Evolutionary conservation across 2,888 invertebrate genomes (phyloP), one percentile per base, ranked within the genome.

Genomic region (Xanthia icteritia): DNA sequence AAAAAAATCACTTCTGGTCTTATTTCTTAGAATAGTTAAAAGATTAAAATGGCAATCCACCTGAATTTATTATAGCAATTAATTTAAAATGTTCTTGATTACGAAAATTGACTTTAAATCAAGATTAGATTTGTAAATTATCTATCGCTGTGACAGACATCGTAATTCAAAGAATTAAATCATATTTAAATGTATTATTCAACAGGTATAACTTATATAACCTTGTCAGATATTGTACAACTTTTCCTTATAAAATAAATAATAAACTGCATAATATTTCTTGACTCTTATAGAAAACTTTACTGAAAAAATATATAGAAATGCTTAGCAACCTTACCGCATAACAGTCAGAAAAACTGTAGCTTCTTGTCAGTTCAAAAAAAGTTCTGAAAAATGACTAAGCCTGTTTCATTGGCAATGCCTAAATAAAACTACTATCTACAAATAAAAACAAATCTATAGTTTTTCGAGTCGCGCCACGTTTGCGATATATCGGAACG

Each of bases 401-500:
- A n/a, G 36, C 3, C 13, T 64, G 45, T 45, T 17, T 48, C 39
- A 39, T 8, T 11, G 17, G 51, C 64, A 65, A 73, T 63, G 31
- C 42, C 45, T 63, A 42, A 72, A 81, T 76, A 67, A 82, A 81
- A 70, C 79, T 64, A 60, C 39, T 56, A 81, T 73, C 65, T 79
- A 72, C 72, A 71, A 86, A 89, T 85, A 89, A 90, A 90, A 90
- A 90, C 87, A 89, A 92, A 89, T 88, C 78, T 86, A 90, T 91
- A 89, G 90, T 90, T 92, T 88, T 89, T 88, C 87, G 74, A 89
- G 88, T 89, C 88, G 79, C 82, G 83, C 86, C 89, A 89, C 90
- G 89, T 91, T 89, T 86, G 88, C 89, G 78, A 90, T 91, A 90
- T 90, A 91, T 91, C 88, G 91, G 90, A 92, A 94, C 92, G 86